These are phyloP conservation scores for Drosophila gunungcola DNA, from an alignment of 1,140 invertebrate genomes.

Conservation along the genomic window DNA sequence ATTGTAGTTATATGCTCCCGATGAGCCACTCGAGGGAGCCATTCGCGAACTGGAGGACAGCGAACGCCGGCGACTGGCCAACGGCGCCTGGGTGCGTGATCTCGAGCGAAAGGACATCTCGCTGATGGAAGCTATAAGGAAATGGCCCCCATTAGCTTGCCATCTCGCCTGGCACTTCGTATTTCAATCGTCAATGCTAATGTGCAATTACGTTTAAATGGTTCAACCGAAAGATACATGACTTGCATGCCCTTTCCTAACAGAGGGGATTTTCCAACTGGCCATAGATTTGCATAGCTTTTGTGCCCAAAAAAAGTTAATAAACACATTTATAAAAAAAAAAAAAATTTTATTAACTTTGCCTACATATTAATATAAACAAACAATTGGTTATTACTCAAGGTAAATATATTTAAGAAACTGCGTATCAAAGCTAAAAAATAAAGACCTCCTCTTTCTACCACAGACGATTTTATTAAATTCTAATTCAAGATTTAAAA, in stretches of 20 bases:
- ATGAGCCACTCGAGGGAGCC: constrained; percentile 30
- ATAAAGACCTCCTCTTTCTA: too few relatives aligned
- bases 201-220: constrained; percentile 61
- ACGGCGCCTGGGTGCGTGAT: constrained; percentile 76
- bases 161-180: constrained; percentile 26
- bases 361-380: not conserved
- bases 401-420: too few relatives aligned
- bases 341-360: not conserved
- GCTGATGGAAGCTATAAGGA: constrained; percentile 15
- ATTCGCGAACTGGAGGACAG: constrained; percentile 74
- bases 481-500: too few relatives aligned
- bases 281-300: not conserved
- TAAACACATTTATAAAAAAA: too few relatives aligned
- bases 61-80: constrained; percentile 72
- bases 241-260: constrained; percentile 10
- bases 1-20: constrained; percentile 67
- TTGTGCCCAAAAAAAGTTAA: not conserved
- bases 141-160: constrained; percentile 21
- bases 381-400: not conserved
- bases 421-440: too few relatives aligned
- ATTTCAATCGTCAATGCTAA: constrained; percentile 52
- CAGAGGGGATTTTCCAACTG: constrained; percentile 3
- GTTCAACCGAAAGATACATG: constrained; percentile 19
- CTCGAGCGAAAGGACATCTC: constrained; percentile 84
- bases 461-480: too few relatives aligned